phyloP scores from a whole-genome alignment of 2,113 vertebrate genomes.

The Sakesphorus luctuosus region DNA sequence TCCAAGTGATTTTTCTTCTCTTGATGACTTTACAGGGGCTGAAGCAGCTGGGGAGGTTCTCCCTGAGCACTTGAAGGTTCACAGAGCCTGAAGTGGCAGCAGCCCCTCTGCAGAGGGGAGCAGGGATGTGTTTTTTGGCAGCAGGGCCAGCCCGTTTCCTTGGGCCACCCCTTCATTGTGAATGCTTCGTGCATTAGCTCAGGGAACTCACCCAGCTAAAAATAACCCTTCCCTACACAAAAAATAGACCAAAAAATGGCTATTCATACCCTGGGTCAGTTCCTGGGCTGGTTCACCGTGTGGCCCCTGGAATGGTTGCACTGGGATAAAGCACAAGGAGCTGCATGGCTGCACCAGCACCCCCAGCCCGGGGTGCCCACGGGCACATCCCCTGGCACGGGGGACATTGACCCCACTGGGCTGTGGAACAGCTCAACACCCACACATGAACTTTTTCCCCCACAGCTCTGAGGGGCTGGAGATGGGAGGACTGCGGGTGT shows the following conservation, averaged over 20 bases:
- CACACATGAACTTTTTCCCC: not conserved
- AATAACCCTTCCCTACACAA: constrained; percentile 6
- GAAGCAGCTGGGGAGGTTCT: not conserved
- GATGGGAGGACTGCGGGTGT: accelerated
- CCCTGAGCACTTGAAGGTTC: not conserved
- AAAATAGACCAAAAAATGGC: not conserved
- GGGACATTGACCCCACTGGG: accelerated
- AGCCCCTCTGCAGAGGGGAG: not conserved
- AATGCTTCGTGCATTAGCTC: not conserved
- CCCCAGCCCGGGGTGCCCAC: not conserved
- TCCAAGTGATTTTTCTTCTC: not conserved
- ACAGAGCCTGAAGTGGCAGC: not conserved
- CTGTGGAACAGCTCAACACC: not conserved
- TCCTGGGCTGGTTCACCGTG: not conserved
- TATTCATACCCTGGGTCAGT: constrained; percentile 13
- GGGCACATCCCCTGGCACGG: not conserved
- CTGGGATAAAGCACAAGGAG: not conserved
- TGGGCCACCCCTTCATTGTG: constrained; percentile 12
- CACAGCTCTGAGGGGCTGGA: not conserved
- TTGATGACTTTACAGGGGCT: not conserved
- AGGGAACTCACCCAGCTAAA: constrained; percentile 29
- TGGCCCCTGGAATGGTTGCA: accelerated
- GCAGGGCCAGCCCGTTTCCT: not conserved
- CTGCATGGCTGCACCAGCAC: not conserved
- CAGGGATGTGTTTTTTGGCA: not conserved